Evolutionary conservation across 2,888 invertebrate species (phyloP), one percentile per base, ranked within the genome.

Genomic region (Spialia ferax): DNA sequence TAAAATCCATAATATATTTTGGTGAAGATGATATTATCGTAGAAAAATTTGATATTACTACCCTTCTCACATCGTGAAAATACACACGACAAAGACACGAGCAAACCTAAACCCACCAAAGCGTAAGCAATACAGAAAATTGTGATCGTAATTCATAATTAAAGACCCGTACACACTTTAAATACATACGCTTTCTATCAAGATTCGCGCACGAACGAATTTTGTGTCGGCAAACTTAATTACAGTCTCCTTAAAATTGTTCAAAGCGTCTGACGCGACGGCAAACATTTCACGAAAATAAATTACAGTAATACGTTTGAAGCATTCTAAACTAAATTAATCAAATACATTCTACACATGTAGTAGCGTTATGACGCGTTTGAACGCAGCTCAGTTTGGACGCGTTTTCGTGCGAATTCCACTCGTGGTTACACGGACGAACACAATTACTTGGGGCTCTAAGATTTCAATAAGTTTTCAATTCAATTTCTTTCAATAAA

Each of bases 201-300:
- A 45, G 54, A 66, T 45, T 55, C 55, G 7, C 67, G 67, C 67
- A 67, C 67, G 67, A 67, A 61, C 61, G n/a, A 61, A 61, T 48
- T 67, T 55, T 55, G 64, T 64, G 54, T 66, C 52, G 54, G 45
- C 60, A 67, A 67, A 67, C 66, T 67, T 67, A 60, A 67, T 67
- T 61, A 67, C 55, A 67, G 66, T 67, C 61, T 67, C 66, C 66
- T 55, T 67, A 60, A 61, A 67, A 67, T 67, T 61, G 60, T 67
- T 60, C 55, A 61, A 55, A 67, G 66, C 66, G 61, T 61, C 52
- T 67, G 61, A 54, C 57, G 59, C 59, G 60, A 66, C 15, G 42
- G 60, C 54, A 66, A 61, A 67, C 59, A 60, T 60, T 67, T 61
- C 60, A n/a, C 55, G 61, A 61, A 67, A 67, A 61, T 67, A 61